These are phyloP conservation scores for Zaprionus tsacasi DNA, from an alignment of 1,140 invertebrate species.

Conservation along the genomic window DNA sequence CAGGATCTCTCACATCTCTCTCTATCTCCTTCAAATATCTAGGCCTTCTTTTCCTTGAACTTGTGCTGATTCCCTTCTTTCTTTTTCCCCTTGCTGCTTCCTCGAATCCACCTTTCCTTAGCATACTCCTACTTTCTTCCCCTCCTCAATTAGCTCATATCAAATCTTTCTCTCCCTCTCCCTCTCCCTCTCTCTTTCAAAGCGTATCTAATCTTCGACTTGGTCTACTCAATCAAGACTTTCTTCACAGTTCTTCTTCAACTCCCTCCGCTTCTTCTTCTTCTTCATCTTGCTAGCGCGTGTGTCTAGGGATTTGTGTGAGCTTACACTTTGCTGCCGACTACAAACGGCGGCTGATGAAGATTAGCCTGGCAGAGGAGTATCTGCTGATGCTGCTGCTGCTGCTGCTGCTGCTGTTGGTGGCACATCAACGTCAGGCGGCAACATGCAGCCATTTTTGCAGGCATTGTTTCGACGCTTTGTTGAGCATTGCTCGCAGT, in stretches of 20 bases:
- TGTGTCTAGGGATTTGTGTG: conserved; percentile 75
- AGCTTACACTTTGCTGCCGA: conserved; percentile 78
- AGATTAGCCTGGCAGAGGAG: conserved; percentile 60
- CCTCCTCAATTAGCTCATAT: too few species aligned
- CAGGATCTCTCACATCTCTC: too few species aligned
- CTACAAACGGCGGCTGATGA: conserved; percentile 82
- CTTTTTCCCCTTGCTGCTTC: neutral
- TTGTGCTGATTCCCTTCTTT: neutral
- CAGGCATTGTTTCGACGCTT: conserved; percentile 64
- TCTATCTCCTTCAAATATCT: too few species aligned
- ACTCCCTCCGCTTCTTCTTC: conserved; percentile 5
- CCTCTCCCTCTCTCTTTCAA: neutral
- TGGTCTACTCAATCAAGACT: neutral
- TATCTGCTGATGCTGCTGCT: conserved; percentile 37
- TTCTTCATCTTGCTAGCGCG: conserved; percentile 13
- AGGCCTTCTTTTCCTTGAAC: too few species aligned
- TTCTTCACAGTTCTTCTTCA: neutral
- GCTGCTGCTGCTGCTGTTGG: conserved; percentile 58
- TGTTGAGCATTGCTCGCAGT: conserved; percentile 50
- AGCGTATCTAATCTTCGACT: neutral
- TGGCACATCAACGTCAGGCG: conserved; percentile 68
- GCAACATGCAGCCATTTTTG: conserved; percentile 63
- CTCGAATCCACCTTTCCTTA: neutral
- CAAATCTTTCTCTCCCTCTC: neutral
- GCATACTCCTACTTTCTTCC: neutral